Evolutionary conservation across 2,888 invertebrate species (phyloP).

Genomic region (Agrilus cyanescens): DNA sequence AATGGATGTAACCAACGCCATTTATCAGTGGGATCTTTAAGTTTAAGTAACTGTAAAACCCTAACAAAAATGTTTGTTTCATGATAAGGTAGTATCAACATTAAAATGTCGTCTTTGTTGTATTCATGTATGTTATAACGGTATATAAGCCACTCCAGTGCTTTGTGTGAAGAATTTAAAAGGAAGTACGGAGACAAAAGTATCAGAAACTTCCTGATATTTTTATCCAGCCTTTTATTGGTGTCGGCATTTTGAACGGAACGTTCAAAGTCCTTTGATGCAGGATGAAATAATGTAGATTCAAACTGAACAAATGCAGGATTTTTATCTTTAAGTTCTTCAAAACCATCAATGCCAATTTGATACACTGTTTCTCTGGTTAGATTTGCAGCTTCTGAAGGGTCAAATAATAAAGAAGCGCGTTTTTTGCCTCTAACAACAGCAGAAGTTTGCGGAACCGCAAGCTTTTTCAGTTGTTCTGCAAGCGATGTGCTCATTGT

Average conservation of each 20-base stretch:
- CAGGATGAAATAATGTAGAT: conserved; percentile 61
- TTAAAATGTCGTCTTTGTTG: conserved; percentile 70
- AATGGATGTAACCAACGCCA: conserved; percentile 69
- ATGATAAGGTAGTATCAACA: conserved; percentile 82
- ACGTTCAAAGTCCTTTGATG: conserved; percentile 70
- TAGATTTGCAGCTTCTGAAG: conserved; percentile 78
- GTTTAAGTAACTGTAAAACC: conserved; percentile 62
- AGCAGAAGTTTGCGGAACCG: conserved; percentile 61
- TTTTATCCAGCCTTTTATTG: conserved; percentile 63
- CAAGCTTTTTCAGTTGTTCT: conserved; percentile 63
- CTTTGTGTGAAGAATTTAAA: conserved; percentile 73
- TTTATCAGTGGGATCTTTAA: conserved; percentile 46
- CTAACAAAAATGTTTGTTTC: conserved; percentile 81
- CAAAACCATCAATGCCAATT: conserved; percentile 75
- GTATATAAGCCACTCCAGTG: conserved; percentile 90
- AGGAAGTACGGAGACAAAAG: conserved; percentile 81
- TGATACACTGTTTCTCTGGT: conserved; percentile 76
- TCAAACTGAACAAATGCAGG: conserved; percentile 61
- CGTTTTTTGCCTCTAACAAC: conserved; percentile 56
- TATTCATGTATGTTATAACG: conserved; percentile 81
- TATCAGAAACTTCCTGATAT: conserved; percentile 67
- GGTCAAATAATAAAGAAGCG: conserved; percentile 78
- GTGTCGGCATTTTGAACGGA: conserved; percentile 60
- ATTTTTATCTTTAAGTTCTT: conserved; percentile 67
- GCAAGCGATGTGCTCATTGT: conserved; percentile 61